Evolutionary conservation across 2,888 invertebrate genomes (phyloP).

Genomic region (Torymus texanus): DNA sequence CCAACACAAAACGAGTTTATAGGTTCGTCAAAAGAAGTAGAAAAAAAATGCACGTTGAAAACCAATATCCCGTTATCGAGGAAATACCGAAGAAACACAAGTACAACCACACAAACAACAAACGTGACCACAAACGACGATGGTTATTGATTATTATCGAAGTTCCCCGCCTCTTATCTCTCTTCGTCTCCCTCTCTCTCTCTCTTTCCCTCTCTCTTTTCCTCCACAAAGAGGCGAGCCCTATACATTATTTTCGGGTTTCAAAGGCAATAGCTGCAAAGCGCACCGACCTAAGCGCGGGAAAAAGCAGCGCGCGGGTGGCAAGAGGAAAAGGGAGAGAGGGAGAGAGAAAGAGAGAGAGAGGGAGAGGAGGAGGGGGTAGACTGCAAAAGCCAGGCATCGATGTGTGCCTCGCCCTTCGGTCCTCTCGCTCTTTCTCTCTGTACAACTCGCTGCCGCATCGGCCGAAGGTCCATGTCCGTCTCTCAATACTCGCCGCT

Average conservation of each 20-base stretch:
- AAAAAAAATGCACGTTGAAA: not conserved
- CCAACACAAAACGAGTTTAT: too few species aligned
- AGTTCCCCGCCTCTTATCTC: constrained; percentile 19
- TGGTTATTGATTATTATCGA: constrained; percentile 56
- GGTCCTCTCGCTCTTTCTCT: constrained; percentile 32
- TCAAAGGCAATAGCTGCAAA: constrained; percentile 52
- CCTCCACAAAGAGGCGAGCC: constrained; percentile 45
- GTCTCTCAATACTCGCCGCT: not conserved
- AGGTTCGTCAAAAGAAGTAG: not conserved
- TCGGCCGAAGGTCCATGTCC: constrained; percentile 22
- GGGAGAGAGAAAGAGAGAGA: too few species aligned
- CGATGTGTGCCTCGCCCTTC: constrained; percentile 43
- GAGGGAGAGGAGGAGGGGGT: constrained; percentile 13
- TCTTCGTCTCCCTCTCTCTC: constrained; percentile 21
- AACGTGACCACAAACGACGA: constrained; percentile 42
- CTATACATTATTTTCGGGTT: constrained; percentile 51
- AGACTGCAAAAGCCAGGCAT: constrained; percentile 46
- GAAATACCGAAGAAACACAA: constrained; percentile 16
- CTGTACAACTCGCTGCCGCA: not conserved
- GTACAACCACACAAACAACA: constrained; percentile 33
- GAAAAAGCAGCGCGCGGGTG: constrained; percentile 34
- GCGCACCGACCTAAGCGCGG: constrained; percentile 56
- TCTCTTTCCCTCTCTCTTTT: not conserved
- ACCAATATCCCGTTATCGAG: constrained; percentile 29
- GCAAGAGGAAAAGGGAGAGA: constrained; percentile 27